Base-by-base conservation (phyloP, 1,140 invertebrate species). In the Hyphantria cunea region DNA sequence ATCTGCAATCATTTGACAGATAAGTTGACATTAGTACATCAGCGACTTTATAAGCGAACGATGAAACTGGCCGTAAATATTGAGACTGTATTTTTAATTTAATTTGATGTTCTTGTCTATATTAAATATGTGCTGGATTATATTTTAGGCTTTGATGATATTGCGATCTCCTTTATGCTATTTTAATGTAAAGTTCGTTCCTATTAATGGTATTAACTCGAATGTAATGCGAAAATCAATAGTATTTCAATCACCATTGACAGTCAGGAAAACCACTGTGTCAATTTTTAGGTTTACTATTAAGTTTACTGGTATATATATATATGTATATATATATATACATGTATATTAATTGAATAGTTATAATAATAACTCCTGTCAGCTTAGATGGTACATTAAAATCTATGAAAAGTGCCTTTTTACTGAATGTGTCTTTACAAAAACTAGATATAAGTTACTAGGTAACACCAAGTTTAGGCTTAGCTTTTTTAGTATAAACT, bases 381-480 rank as follows among this genome's bases (percentile, higher is more conserved):
- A 58, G 14, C 8, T n/a, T n/a, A n/a, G 25, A 17, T 47, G 13
- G 11, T 2, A 37, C 17, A 37, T 33, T 12, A 49, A 17, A n/a
- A 49, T 58, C 55, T 39, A 42, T 31, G 39, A 48, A 37, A 58
- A 58, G 55, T 58, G 55, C 55, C 55, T 58, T 58, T 44, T 58
- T 48, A 56, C 13, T 48, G 48, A 49, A 48, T 44, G 55, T 58
- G 56, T 60, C 48, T 60, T 60, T 60, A 31, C 14, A 8, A 17
- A 51, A 42, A 50, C 50, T 60, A 50, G 37, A 15, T 50, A n/a
- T 39, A 39, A 5, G 37, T 44, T 32, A 42, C 15, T 39, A 39
- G 17, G 37, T 44, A 42, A 42, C 15, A 50, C 25, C 45, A 49
- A 39, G 25, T 5, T 41, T 60, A 49, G 8, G 53, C 45, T 49